These are phyloP conservation scores for Hylomyscus alleni DNA, from an alignment of 2,797 vertebrate genomes.

Conservation along the genomic window DNA sequence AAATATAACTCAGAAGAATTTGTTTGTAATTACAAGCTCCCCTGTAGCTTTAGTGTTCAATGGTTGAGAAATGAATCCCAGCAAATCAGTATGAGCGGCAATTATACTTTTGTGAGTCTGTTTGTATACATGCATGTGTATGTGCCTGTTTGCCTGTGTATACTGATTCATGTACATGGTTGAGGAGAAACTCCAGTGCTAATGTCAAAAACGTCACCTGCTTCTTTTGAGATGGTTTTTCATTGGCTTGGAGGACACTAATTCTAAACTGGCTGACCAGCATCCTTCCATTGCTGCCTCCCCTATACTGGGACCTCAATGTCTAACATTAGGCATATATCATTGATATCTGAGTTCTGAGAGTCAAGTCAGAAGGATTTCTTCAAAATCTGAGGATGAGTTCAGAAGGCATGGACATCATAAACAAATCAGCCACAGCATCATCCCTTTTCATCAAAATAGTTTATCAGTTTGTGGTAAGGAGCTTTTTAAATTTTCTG, in stretches of 20 bases:
- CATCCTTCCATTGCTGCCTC: fast-evolving
- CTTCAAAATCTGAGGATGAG: background rate
- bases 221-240: background rate
- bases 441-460: background rate
- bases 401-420: background rate
- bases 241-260: background rate
- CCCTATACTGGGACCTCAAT: background rate
- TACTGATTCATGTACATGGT: background rate
- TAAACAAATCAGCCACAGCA: background rate
- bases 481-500: constrained; percentile 69
- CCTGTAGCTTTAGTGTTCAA: constrained; percentile 68
- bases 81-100: constrained; percentile 42
- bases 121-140: background rate
- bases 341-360: background rate
- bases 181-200: background rate
- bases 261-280: background rate
- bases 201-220: background rate
- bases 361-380: background rate
- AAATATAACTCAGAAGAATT: constrained; percentile 45
- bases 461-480: constrained; percentile 64
- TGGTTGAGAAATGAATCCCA: constrained; percentile 70
- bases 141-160: background rate
- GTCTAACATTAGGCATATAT: background rate
- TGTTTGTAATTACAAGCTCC: constrained; percentile 71
- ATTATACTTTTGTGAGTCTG: background rate